phyloP scores from a whole-genome alignment of 1,140 invertebrate species.

The Maconellicoccus hirsutus region DNA sequence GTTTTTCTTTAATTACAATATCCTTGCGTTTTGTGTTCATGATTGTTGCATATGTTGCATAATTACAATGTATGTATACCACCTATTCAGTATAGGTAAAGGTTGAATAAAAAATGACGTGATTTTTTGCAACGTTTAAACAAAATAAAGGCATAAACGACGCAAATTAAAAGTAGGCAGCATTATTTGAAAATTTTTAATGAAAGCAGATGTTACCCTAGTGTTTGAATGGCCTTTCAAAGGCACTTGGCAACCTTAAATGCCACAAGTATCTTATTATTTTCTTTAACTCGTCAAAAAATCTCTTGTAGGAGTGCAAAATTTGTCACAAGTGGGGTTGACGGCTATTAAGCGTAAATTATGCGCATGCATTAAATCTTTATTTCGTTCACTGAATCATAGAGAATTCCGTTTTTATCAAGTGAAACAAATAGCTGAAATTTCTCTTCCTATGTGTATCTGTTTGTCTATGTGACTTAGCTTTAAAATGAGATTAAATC shows the following conservation, averaged over 20 bases:
- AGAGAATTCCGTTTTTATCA: not conserved
- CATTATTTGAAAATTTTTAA: not conserved
- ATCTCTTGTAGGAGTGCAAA: not conserved
- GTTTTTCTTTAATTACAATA: no score
- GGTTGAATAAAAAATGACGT: no score
- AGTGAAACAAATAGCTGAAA: not conserved
- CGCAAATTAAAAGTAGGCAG: not conserved
- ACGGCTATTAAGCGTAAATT: not conserved
- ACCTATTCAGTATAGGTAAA: no score
- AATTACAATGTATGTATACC: no score
- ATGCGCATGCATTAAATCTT: slow-evolving; percentile 8
- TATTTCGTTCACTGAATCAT: not conserved
- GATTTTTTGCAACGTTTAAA: no score
- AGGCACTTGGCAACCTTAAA: slow-evolving; percentile 2
- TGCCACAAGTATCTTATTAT: slow-evolving; percentile 5
- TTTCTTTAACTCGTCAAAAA: not conserved
- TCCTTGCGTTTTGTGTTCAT: no score
- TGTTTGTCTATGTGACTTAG: no score
- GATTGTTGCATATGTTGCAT: no score
- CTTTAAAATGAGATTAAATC: no score
- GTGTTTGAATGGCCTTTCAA: not conserved
- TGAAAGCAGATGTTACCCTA: not conserved
- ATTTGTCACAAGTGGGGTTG: not conserved
- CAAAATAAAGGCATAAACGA: no score
- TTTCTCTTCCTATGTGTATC: not conserved